Evolutionary conservation across 1,140 invertebrate species (phyloP), one percentile per base, ranked within the genome.

Genomic region (Tetramorium simillimum): DNA sequence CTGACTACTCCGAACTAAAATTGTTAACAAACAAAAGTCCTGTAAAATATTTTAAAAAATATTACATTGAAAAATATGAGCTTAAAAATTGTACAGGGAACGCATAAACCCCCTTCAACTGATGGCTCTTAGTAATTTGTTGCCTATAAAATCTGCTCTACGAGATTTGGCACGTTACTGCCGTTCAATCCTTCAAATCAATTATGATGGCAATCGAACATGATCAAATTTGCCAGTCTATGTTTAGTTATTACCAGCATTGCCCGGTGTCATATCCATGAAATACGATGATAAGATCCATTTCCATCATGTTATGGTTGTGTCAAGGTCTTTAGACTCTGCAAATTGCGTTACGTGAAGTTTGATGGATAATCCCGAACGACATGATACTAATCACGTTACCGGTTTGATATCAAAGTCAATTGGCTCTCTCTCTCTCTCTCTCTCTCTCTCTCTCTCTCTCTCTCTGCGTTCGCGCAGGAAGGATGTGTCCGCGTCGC

Each of bases 321-420:
- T 60, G 80, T 49, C 69, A 75, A 73, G 69, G 53, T 84, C 80
- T 73, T 84, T 43, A 73, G 80, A 56, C 53, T 28, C 37, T n/a
- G 60, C 60, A 84, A 84, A 84, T 84, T 63, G n/a, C 72, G 72
- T 69, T 73, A 65, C 46, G 37, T 63, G 49, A 84, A 84, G 80
- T 80, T 88, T 86, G 24, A 87, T 60, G 87, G 87, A 87, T 87
- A 88, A 88, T 88, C 85, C 85, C 40, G 49, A 24, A 49, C 62
- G 56, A 63, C 51, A 75, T 60, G 80, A 75, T 75, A 84, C 80
- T 75, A 84, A 84, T 84, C 53, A 62, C 40, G 80, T 84, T 84
- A 73, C 53, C 67, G 67, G 75, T 86, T 70, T 60, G 80, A 84
- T 87, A 88, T 88, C 87, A 78, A 80, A 86, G 73, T 75, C 87